phyloP scores from a whole-genome alignment of 1,140 invertebrate species.

The Eubasilissa regina region DNA sequence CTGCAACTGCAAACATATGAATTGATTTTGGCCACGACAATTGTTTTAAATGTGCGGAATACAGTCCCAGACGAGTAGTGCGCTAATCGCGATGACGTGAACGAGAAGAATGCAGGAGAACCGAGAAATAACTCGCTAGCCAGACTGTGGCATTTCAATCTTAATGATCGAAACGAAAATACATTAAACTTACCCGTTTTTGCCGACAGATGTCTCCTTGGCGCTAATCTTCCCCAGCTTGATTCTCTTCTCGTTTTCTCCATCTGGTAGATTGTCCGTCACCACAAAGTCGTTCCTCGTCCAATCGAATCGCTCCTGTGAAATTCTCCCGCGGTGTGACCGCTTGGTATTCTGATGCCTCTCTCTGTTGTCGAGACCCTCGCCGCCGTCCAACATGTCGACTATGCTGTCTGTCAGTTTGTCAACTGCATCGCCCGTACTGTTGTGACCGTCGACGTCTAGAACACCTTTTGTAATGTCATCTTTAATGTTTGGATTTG shows the following conservation, averaged over 20 bases:
- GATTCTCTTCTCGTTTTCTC: constrained; percentile 76
- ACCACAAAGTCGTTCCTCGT: constrained; percentile 72
- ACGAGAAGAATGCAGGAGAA: too few species aligned
- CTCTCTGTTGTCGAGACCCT: background rate
- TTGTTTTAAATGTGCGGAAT: too few species aligned
- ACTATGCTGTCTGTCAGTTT: background rate
- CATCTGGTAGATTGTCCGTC: constrained; percentile 74
- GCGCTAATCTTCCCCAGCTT: constrained; percentile 75
- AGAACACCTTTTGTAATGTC: background rate
- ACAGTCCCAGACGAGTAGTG: too few species aligned
- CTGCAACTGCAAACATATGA: too few species aligned
- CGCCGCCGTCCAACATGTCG: background rate
- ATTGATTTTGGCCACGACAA: too few species aligned
- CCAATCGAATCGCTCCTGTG: constrained; percentile 32
- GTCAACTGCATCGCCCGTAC: background rate
- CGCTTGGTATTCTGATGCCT: background rate
- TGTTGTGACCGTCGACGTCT: background rate
- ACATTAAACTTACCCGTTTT: constrained; percentile 67
- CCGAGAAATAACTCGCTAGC: too few species aligned
- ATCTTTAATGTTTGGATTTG: background rate
- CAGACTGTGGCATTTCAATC: background rate
- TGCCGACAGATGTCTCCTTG: constrained; percentile 76
- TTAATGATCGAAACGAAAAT: background rate
- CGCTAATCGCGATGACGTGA: too few species aligned
- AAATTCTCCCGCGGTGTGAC: constrained; percentile 10